phyloP scores from a whole-genome alignment of 1,140 invertebrate genomes.

The Panonychus citri region DNA sequence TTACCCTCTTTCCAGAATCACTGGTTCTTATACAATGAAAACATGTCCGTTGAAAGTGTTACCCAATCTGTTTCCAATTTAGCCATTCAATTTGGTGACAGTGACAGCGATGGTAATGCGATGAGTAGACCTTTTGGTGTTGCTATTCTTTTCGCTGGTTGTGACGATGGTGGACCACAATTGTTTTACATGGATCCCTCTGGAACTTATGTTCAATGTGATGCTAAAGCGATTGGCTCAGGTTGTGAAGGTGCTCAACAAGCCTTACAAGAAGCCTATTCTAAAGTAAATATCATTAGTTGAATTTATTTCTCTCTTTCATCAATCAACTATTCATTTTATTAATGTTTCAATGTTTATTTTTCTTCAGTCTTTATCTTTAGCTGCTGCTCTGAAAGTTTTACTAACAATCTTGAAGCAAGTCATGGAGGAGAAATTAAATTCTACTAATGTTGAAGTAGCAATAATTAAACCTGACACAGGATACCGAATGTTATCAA shows the following conservation, averaged over 20 bases:
- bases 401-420: constrained; percentile 89
- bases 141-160: constrained; percentile 40
- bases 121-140: constrained; percentile 99
- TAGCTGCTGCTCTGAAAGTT: constrained; percentile 80
- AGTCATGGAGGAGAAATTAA: constrained; percentile 99
- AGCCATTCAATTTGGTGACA: constrained; percentile 94
- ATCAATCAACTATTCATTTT: neutral
- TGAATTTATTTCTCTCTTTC: too few species aligned
- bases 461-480: constrained; percentile 66
- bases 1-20: constrained; percentile 67
- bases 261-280: constrained; percentile 63
- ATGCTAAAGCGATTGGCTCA: constrained; percentile 97
- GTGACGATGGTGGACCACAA: constrained; percentile 31
- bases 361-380: constrained; percentile 57
- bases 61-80: constrained; percentile 94
- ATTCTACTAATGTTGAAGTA: constrained; percentile 85
- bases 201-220: constrained; percentile 84
- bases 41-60: constrained; percentile 87
- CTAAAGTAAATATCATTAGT: constrained; percentile 37
- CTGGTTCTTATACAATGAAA: constrained; percentile 92
- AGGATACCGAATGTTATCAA: constrained; percentile 69
- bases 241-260: constrained; percentile 98
- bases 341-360: neutral
- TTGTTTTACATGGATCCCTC: constrained; percentile 92
- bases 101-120: constrained; percentile 73